These are phyloP conservation scores for Drosophila eohydei DNA, from an alignment of 2,888 invertebrate genomes.

Conservation along the genomic window DNA sequence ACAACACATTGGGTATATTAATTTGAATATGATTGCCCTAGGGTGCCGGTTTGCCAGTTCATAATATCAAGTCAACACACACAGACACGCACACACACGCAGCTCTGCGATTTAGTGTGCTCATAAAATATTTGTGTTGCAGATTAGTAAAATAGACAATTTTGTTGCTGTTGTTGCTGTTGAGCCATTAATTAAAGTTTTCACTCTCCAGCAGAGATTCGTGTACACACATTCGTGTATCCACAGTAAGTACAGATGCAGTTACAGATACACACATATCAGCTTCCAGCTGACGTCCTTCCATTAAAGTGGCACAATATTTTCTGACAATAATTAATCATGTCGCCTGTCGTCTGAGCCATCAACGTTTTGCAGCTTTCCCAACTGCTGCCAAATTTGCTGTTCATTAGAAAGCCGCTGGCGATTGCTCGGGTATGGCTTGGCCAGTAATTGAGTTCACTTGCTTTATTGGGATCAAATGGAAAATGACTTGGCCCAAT, in stretches of 20 bases:
- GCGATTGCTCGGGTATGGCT: slow-evolving; percentile 29
- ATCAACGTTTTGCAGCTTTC: slow-evolving; percentile 21
- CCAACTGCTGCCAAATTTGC: slow-evolving; percentile 28
- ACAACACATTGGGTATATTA: slow-evolving; percentile 81
- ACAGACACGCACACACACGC: slow-evolving; percentile 28
- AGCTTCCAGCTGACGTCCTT: slow-evolving; percentile 13
- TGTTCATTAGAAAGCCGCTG: slow-evolving; percentile 51
- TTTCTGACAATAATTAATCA: slow-evolving; percentile 77
- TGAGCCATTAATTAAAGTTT: slow-evolving; percentile 76
- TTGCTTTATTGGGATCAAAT: slow-evolving; percentile 37
- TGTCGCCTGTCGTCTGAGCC: slow-evolving; percentile 59
- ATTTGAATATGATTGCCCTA: slow-evolving; percentile 80
- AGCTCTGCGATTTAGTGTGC: slow-evolving; percentile 49
- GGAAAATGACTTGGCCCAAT: slow-evolving; percentile 5
- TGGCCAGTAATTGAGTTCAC: slow-evolving; percentile 47
- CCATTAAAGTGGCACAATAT: slow-evolving; percentile 44
- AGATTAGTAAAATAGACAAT: slow-evolving; percentile 79
- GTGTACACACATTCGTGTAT: slow-evolving; percentile 10
- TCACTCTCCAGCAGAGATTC: slow-evolving; percentile 56
- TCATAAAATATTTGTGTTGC: slow-evolving; percentile 75
- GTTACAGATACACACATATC: background rate
- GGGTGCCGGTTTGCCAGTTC: slow-evolving; percentile 68
- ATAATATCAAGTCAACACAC: slow-evolving; percentile 62
- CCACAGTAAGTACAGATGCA: slow-evolving; percentile 7
- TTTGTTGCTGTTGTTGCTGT: slow-evolving; percentile 49